Conservation (phyloP, 1,140 invertebrate species). For the Harpegnathos saltator region DNA sequence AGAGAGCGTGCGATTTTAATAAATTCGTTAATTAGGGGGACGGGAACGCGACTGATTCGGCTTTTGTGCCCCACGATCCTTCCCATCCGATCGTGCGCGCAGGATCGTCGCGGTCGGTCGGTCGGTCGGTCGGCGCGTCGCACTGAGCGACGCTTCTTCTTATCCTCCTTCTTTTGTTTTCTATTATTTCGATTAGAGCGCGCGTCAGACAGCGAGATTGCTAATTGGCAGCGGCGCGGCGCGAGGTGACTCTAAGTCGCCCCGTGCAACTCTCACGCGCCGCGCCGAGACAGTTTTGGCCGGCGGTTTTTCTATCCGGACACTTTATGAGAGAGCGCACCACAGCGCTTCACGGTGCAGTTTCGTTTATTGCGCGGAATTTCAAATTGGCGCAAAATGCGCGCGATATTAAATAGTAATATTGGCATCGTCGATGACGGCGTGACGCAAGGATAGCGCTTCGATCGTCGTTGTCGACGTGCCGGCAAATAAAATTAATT, state of each 20-base stretch:
- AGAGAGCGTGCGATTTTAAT: constrained; percentile 51
- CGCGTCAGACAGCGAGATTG: constrained; percentile 12
- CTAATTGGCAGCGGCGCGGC: constrained; percentile 35
- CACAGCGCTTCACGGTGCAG: constrained; percentile 36
- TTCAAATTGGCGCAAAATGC: constrained; percentile 56
- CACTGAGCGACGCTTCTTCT: neutral
- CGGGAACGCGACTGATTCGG: constrained; percentile 41
- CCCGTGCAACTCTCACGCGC: constrained; percentile 42
- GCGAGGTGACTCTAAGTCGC: constrained; percentile 37
- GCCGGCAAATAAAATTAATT: constrained; percentile 56
- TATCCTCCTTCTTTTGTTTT: neutral
- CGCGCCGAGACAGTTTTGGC: constrained; percentile 37
- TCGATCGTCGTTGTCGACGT: constrained; percentile 24
- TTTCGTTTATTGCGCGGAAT: constrained; percentile 58
- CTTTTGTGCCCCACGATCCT: constrained; percentile 15
- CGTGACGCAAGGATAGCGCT: constrained; percentile 44
- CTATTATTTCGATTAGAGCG: constrained; percentile 42
- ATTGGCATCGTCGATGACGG: constrained; percentile 54
- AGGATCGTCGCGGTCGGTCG: neutral
- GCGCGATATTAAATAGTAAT: constrained; percentile 59
- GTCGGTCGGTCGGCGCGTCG: neutral
- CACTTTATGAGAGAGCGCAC: constrained; percentile 51
- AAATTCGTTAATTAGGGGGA: constrained; percentile 59
- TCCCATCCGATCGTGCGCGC: constrained; percentile 37
- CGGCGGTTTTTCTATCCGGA: constrained; percentile 53